Evolutionary conservation across 1,140 invertebrate species (phyloP), one percentile per base, ranked within the genome.

Genomic region (Drosophila insularis): DNA sequence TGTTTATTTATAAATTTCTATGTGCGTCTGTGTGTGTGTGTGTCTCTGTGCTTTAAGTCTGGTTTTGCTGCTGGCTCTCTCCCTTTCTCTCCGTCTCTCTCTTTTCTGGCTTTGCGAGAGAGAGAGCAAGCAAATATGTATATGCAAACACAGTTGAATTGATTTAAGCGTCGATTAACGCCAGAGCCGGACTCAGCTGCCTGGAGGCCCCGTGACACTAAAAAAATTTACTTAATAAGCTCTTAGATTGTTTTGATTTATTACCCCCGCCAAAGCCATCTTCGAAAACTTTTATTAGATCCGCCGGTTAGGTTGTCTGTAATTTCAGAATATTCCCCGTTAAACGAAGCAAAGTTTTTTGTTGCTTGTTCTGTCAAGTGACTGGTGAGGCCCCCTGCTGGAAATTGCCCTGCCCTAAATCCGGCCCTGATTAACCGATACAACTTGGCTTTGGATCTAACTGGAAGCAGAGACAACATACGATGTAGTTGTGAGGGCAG

Each of bases 81-180:
- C 27, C 5, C 71, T 54, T 35, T 11, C 21, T 61, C 21, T 14
- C 4, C 23, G 19, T 17, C 4, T 23, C n/a, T 27, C 19, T 19
- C 4, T 19, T 8, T 21, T 35, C 32, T 10, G 32, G 32, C 59
- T 6, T 43, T 21, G 13, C n/a, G 53, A 17, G 23, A 77, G 23
- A 77, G 67, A 50, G 46, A 32, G 56, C 39, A 71, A 37, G 65
- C 39, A 13, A 27, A 27, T 27, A 5, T 27, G 27, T 27, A 72
- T 87, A 89, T 86, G 84, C 81, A 86, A 87, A 86, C 82, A 87
- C 82, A 81, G 58, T 77, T 71, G 76, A 87, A 82, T 87, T 82
- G 75, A 86, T 80, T 87, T 80, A 86, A 82, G 84, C 82, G 82
- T 71, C 75, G 82, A 87, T 86, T 87, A 86, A 87, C 71, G 32